Evolutionary conservation across 2,113 vertebrate species (phyloP).

Genomic region (Paramisgurnus dabryanus): DNA sequence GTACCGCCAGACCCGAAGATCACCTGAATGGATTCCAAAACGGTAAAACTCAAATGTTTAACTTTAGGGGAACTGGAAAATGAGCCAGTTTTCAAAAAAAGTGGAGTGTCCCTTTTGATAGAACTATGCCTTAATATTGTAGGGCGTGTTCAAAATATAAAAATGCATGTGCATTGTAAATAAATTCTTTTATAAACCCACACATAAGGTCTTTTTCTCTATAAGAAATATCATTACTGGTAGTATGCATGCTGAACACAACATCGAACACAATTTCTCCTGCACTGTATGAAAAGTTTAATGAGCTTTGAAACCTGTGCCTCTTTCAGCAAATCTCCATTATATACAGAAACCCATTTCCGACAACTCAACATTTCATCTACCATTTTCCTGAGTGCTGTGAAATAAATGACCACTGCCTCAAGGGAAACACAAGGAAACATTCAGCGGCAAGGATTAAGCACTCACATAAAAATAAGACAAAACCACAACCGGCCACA

Average conservation of each 20-base stretch:
- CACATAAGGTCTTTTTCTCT: not conserved
- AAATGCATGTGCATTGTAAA: too few species aligned
- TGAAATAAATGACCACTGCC: constrained; percentile 14
- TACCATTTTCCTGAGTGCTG: constrained; percentile 25
- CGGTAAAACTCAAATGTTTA: too few species aligned
- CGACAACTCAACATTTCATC: constrained; percentile 35
- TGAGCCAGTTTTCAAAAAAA: too few species aligned
- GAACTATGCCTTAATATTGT: too few species aligned
- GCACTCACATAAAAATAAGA: not conserved
- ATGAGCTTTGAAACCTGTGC: constrained; percentile 28
- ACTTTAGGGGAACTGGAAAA: too few species aligned
- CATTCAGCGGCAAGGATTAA: not conserved
- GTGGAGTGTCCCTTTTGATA: too few species aligned
- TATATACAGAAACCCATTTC: constrained; percentile 21
- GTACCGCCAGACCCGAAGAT: too few species aligned
- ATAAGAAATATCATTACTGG: not conserved
- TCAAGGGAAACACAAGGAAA: not conserved
- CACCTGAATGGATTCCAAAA: too few species aligned
- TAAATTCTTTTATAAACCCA: too few species aligned
- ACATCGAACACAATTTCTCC: not conserved
- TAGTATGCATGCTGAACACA: constrained; percentile 2
- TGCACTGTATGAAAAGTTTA: not conserved
- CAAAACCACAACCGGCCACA: not conserved
- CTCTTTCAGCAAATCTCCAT: constrained; percentile 12
- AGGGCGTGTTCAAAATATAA: too few species aligned